These are phyloP conservation scores for Pemphigus obesinymphae DNA, from an alignment of 1,140 invertebrate genomes.

Conservation along the genomic window DNA sequence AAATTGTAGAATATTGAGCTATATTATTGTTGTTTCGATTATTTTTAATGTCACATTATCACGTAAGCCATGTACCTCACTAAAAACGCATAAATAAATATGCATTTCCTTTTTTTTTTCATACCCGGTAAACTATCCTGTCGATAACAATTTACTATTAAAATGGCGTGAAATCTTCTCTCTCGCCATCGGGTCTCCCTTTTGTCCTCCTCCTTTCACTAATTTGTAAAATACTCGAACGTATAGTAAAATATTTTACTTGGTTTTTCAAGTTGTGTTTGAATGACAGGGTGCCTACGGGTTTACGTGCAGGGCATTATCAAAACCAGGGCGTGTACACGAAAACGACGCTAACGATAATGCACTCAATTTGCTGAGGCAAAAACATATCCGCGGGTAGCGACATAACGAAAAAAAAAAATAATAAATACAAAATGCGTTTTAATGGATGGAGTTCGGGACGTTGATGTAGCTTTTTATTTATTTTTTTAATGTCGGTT, in stretches of 20 bases:
- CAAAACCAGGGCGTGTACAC: neutral
- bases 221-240: neutral
- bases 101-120: too few relatives aligned
- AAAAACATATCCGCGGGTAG: neutral
- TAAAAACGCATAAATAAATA: too few relatives aligned
- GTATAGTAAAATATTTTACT: too few relatives aligned
- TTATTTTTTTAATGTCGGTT: neutral
- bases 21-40: too few relatives aligned
- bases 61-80: too few relatives aligned
- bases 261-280: neutral
- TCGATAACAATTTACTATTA: neutral
- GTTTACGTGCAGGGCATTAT: neutral
- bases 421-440: too few relatives aligned
- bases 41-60: too few relatives aligned
- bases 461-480: neutral
- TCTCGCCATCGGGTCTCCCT: too few relatives aligned
- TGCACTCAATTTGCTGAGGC: neutral
- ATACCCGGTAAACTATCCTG: neutral
- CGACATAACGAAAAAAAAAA: neutral
- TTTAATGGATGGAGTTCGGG: neutral
- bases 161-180: neutral
- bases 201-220: too few relatives aligned
- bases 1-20: too few relatives aligned
- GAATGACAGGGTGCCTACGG: neutral
- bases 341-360: slow-evolving; percentile 11